Conservation (phyloP, 2,797 vertebrate species). For the Clarias platycephalus region DNA sequence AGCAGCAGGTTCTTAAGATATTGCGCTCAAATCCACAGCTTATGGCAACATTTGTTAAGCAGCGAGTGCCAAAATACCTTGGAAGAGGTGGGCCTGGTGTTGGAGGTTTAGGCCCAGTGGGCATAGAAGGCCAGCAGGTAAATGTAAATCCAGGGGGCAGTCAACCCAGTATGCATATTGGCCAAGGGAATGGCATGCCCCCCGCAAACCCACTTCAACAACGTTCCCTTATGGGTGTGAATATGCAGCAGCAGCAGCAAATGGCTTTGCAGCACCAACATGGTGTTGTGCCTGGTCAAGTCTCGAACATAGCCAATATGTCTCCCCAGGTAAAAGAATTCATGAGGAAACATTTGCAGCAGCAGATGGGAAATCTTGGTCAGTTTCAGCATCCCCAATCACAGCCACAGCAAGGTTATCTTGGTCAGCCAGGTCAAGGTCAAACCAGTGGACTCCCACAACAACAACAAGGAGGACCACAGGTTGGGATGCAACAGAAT, state of each 20-base stretch:
- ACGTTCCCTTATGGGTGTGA: constrained; percentile 68
- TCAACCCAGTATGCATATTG: constrained; percentile 80
- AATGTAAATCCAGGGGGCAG: constrained; percentile 70
- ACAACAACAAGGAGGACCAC: constrained; percentile 74
- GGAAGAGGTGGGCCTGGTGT: constrained; percentile 66
- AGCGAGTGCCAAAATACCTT: constrained; percentile 88
- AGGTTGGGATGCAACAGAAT: constrained; percentile 70
- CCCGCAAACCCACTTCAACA: constrained; percentile 82
- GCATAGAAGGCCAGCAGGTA: constrained; percentile 73
- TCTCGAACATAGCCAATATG: constrained; percentile 83
- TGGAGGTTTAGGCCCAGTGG: constrained; percentile 65
- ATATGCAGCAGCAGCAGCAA: constrained; percentile 77
- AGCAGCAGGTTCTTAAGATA: constrained; percentile 97
- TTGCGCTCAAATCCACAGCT: constrained; percentile 93
- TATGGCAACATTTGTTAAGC: constrained; percentile 94
- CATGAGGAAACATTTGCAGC: constrained; percentile 80
- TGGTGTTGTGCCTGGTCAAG: constrained; percentile 81
- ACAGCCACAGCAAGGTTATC: constrained; percentile 70
- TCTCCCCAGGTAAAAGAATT: constrained; percentile 87
- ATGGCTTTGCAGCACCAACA: constrained; percentile 73
- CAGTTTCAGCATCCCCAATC: constrained; percentile 85
- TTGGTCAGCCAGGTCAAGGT: constrained; percentile 68
- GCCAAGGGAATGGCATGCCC: constrained; percentile 76
- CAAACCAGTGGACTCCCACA: constrained; percentile 65
- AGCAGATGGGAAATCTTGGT: constrained; percentile 85